Base-by-base conservation (phyloP, 2,797 vertebrate species). In the Diplodus puntazzo region DNA sequence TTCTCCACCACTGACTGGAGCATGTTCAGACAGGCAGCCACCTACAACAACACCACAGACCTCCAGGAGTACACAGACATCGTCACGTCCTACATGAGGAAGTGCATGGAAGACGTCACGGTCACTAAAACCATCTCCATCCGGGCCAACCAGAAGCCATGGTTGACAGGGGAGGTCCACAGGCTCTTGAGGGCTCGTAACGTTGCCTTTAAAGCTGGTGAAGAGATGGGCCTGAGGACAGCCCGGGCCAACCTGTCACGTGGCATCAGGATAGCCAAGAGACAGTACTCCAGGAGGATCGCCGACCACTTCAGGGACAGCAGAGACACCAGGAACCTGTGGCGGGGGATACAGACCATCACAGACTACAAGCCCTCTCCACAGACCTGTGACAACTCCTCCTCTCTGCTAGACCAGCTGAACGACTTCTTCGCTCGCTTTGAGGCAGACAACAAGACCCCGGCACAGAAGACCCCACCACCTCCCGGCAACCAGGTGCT, bases 361-460 rank as follows among this genome's bases (percentile, higher is more conserved):
- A 60, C 55, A 2, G 43, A 30, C 54, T 25, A 59, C 11, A 30
- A 45, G 11, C 42, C 21, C n/a, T 16, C 23, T 25, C 11, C 17
- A 5, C 21, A 25, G n/a, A 23, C 52, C 53, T 54, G n/a, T 2
- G 49, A 66, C 34, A 61, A 11, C 39, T 12, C 18, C 34, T 21
- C 5, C 34, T 14, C 59, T 43, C 30, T 67, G 64, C 64, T 42
- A 20, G 42, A 34, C 20, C 2, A 60, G 30, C 30, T 72, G 57
- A 72, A 62, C 8, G 3, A 42, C 34, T 58, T 66, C 73, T 66
- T 23, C 9, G 52, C 43, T 25, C 39, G 13, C 21, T 75, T 58
- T 39, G 62, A 75, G 42, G 43, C 42, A 39, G 1, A 59, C 54
- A 58, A 25, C 25, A 25, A 25, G 1, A 25, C 25, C 25, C 25